These are phyloP conservation scores for Odontomachus brunneus DNA, from an alignment of 1,140 invertebrate species.

Conservation along the genomic window DNA sequence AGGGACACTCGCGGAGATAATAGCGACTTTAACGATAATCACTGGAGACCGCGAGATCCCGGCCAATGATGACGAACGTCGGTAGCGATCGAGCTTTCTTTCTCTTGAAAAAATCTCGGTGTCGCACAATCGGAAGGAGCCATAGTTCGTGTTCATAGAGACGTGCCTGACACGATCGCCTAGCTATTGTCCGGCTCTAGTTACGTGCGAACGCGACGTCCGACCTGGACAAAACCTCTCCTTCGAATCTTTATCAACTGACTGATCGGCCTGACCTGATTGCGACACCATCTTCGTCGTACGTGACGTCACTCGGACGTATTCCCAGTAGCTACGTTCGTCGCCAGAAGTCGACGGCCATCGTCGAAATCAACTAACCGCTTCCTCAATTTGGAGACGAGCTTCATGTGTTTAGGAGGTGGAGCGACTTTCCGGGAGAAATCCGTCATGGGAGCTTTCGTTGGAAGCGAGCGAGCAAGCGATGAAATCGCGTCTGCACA, in stretches of 20 bases:
- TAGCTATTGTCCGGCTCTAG: slow-evolving; percentile 61
- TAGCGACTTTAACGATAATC: too few relatives aligned
- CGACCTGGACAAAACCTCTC: slow-evolving; percentile 59
- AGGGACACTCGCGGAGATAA: too few relatives aligned
- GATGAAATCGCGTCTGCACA: background rate
- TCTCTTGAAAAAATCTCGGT: slow-evolving; percentile 36
- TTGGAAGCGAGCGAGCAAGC: background rate
- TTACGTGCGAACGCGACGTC: slow-evolving; percentile 39
- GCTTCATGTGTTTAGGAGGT: background rate
- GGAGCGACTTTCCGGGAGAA: background rate
- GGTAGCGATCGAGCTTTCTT: slow-evolving; percentile 30
- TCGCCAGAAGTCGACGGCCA: slow-evolving; percentile 36
- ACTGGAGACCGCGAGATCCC: too few relatives aligned
- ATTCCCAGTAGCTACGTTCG: slow-evolving; percentile 27
- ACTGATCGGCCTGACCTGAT: slow-evolving; percentile 71
- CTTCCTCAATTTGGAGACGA: slow-evolving; percentile 44
- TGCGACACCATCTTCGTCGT: slow-evolving; percentile 72
- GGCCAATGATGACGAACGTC: too few relatives aligned
- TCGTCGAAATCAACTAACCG: slow-evolving; percentile 64
- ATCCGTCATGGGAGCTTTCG: slow-evolving; percentile 7
- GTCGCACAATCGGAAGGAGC: slow-evolving; percentile 64
- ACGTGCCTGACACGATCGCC: slow-evolving; percentile 59
- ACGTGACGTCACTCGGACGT: slow-evolving; percentile 69
- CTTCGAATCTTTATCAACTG: slow-evolving; percentile 66
- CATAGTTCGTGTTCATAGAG: slow-evolving; percentile 69